Evolutionary conservation across 2,888 invertebrate genomes (phyloP).

Genomic region (Agriopis leucophaearia): DNA sequence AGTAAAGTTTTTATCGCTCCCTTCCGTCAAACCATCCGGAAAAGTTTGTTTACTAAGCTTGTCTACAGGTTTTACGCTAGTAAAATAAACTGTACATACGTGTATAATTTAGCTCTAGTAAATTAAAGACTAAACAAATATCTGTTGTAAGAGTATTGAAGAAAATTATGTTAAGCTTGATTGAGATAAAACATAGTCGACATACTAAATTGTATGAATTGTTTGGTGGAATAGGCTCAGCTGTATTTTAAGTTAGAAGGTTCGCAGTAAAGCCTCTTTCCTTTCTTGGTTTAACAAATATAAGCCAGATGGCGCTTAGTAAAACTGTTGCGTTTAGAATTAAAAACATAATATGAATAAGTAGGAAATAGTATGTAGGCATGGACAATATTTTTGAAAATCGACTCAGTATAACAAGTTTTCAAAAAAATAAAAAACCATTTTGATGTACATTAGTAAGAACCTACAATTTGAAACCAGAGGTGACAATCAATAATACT

Average conservation of each 20-base stretch:
- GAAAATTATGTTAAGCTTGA: too few species aligned
- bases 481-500: too few species aligned
- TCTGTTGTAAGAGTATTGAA: too few species aligned
- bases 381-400: too few species aligned
- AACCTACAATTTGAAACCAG: background rate
- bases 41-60: background rate
- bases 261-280: background rate
- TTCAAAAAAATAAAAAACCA: background rate
- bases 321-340: background rate
- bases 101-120: background rate
- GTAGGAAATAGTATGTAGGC: too few species aligned
- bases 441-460: background rate
- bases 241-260: background rate
- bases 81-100: background rate
- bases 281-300: background rate
- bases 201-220: background rate
- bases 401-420: too few species aligned
- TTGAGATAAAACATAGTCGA: background rate
- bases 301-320: conserved; percentile 9
- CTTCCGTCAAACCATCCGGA: background rate
- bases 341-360: background rate
- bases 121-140: background rate
- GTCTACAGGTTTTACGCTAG: background rate
- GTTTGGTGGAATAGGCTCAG: background rate
- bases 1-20: conserved; percentile 2